Evolutionary conservation across 2,888 invertebrate species (phyloP).

Genomic region (Cerastis leucographa): DNA sequence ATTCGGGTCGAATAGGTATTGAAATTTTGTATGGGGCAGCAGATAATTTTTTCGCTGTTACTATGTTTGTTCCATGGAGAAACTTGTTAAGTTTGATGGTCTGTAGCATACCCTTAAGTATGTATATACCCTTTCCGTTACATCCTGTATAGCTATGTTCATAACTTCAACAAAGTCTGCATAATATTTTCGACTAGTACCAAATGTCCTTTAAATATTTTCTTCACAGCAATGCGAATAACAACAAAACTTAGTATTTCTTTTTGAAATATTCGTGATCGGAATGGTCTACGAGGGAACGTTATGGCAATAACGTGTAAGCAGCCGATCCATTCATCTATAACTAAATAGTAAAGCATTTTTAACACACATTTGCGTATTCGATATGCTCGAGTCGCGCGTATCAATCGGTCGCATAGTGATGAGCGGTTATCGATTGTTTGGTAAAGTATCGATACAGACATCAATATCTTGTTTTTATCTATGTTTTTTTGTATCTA

Average conservation of each 20-base stretch:
- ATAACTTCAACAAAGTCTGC: background rate
- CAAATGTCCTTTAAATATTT: slow-evolving; percentile 8
- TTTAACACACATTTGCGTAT: slow-evolving; percentile 50
- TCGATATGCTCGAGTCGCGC: slow-evolving; percentile 43
- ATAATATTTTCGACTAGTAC: slow-evolving; percentile 12
- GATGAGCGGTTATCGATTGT: slow-evolving; percentile 23
- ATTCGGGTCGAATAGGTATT: too few relatives aligned
- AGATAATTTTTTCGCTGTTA: too few relatives aligned
- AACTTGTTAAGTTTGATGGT: too few relatives aligned
- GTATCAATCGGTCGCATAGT: slow-evolving; percentile 30
- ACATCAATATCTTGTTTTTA: background rate
- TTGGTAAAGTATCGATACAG: slow-evolving; percentile 10
- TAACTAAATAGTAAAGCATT: slow-evolving; percentile 56
- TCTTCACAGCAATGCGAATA: slow-evolving; percentile 4
- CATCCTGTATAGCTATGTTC: background rate
- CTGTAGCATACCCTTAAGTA: too few relatives aligned
- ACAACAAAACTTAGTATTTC: slow-evolving; percentile 49
- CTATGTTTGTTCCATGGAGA: too few relatives aligned
- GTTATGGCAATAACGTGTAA: slow-evolving; percentile 43
- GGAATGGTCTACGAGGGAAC: slow-evolving; percentile 34
- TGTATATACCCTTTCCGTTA: too few relatives aligned
- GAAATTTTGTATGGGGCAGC: too few relatives aligned
- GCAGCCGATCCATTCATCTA: slow-evolving; percentile 45
- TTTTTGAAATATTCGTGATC: slow-evolving; percentile 39
- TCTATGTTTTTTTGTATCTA: too few relatives aligned